Percentiles rank a stretch among this genome's conserved stretches.
Evolutionary conservation across 2,797 vertebrate genomes (phyloP).

Genomic region (Lemur catta): DNA sequence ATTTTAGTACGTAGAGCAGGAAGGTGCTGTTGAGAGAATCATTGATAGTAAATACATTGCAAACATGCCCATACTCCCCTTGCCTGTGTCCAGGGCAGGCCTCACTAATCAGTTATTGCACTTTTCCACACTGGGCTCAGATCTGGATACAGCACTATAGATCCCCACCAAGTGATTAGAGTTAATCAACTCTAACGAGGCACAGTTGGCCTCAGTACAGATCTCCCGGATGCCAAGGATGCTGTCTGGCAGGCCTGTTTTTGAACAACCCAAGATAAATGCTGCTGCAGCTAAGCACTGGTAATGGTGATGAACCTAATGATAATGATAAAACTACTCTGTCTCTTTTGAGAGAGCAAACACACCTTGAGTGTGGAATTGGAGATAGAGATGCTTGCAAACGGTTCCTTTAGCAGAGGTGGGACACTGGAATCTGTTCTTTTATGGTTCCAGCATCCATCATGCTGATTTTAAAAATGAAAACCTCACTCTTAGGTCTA

Average conservation of each 20-base stretch:
- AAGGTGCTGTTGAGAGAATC: neutral
- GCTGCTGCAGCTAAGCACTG: neutral
- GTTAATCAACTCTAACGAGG: neutral
- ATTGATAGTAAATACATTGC: neutral
- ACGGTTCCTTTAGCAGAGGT: neutral
- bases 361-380: neutral
- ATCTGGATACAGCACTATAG: neutral
- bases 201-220: neutral
- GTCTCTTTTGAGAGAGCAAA: neutral
- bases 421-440: neutral
- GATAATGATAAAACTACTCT: neutral
- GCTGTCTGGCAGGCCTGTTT: neutral
- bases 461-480: neutral
- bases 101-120: neutral
- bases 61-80: neutral
- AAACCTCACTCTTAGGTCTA: neutral
- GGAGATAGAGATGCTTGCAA: neutral
- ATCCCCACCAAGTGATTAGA: neutral
- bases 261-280: neutral
- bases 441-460: neutral
- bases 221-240: neutral
- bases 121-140: neutral
- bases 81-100: neutral
- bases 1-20: neutral
- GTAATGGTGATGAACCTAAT: neutral